These are phyloP conservation scores for Sinocyclocheilus anshuiensis DNA, from an alignment of 2,113 vertebrate species.

Conservation along the genomic window DNA sequence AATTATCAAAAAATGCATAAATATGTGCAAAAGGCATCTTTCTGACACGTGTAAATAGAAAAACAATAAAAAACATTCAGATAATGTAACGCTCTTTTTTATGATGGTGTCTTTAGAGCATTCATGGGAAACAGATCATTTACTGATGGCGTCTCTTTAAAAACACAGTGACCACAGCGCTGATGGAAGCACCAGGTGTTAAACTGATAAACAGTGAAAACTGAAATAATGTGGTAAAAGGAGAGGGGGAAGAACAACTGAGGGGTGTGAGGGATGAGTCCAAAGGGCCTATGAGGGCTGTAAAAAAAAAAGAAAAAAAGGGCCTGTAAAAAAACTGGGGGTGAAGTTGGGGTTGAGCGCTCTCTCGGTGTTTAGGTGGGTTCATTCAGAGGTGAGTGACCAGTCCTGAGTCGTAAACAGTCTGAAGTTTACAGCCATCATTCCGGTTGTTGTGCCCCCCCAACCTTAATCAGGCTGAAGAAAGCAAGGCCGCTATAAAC, in stretches of 20 bases:
- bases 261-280: conserved; percentile 43
- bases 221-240: conserved; percentile 51
- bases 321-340: conserved; percentile 39
- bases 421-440: conserved; percentile 77
- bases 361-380: conserved; percentile 61
- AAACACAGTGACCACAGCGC: conserved; percentile 6
- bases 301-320: conserved; percentile 36
- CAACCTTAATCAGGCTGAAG: conserved; percentile 54
- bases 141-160: conserved; percentile 7
- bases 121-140: background rate
- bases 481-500: conserved; percentile 60
- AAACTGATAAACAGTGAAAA: conserved; percentile 49
- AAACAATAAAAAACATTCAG: background rate
- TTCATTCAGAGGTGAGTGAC: conserved; percentile 81
- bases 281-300: conserved; percentile 38
- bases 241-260: conserved; percentile 28
- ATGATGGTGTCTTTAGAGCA: background rate
- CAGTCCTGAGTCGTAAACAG: conserved; percentile 78
- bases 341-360: conserved; percentile 44
- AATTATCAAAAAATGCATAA: conserved; percentile 3
- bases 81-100: background rate
- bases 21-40: background rate
- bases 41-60: background rate
- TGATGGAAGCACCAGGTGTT: conserved; percentile 41
- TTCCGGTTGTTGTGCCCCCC: conserved; percentile 68